Base-by-base conservation (phyloP, 2,888 invertebrate species). In the Cephus spinipes region DNA sequence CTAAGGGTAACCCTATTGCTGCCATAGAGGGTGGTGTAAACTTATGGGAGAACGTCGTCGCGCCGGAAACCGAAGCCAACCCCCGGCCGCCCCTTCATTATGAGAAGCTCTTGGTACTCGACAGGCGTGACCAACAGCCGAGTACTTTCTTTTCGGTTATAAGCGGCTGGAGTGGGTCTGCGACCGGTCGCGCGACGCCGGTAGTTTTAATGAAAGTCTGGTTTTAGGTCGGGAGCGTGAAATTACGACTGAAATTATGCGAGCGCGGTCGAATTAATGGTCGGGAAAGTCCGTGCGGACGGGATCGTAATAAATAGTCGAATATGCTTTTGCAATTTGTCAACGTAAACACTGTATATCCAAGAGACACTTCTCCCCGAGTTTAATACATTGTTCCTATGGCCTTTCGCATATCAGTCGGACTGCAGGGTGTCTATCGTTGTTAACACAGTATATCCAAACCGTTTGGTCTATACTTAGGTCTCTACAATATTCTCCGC, bases 171-270 rank as follows among this genome's bases (percentile, higher is more conserved):
- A 23, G 55, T 55, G 23, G 55, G 23, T 15, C 23, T 55, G 55
- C 55, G 55, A 15, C 55, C 55, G 55, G 23, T 55, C 71, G 71
- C 33, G 3, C 33, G 71, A 31, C 71, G 31, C 71, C 33, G 12
- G 30, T 32, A 36, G n/a, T 35, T 74, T 74, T 74, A 74, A 74
- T 36, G 74, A 74, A 23, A 35, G 74, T 74, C 74, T 36, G 36
- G 31, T 35, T 35, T 74, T 71, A 71, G 35, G 35, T 33, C 74
- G 74, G 3, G 74, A 74, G 74, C 74, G 74, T 74, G 33, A 74
- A 74, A 74, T 74, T 74, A 23, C 74, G 74, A 74, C 12, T 35
- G 12, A 35, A 74, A 15, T 35, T 74, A 32, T 35, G 12, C 74
- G 30, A 35, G 11, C 33, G 34, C 34, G 35, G n/a, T 33, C 33